Base-by-base conservation (phyloP, 37 sponge, comb jelly and placozoan genomes). In the Amphimedon queenslandica region DNA sequence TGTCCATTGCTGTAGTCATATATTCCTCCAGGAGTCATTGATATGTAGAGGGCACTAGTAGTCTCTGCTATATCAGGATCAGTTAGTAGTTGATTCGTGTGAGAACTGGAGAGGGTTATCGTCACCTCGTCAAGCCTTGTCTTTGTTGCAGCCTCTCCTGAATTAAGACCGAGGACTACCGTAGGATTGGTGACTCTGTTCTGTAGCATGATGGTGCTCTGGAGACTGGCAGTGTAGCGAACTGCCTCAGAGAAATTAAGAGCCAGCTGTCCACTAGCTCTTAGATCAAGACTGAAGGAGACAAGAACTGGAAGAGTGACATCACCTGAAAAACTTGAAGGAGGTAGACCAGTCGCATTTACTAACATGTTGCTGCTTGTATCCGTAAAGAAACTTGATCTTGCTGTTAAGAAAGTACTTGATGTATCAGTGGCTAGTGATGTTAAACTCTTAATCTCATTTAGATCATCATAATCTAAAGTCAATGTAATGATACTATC, bases 231-330 rank as follows among this genome's bases (percentile, higher is more conserved):
- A 6, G 21, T 57, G n/a, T 57, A 18, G 6, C 18, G 5, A 57
- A 78, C 63, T 42, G 74, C 57, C 33, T 81, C 81, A 3, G 74
- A 73, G 42, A 81, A 81, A 34, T 47, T 75, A 0, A 81, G 67
- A 2, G 4, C 24, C 21, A 81, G 30, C 1, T 18, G 51, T 29
- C 55, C 73, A 28, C 18, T 41, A 24, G 25, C 32, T 10, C 37
- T 81, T 10, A 73, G 42, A 40, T 73, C 39, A 20, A 43, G 27
- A 66, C 64, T 55, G 42, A 72, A 72, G 31, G 10, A 28, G 0
- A 24, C 39, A 6, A 81, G 58, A 4, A 20, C 57, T 25, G 81
- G 81, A 2, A 38, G 32, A 24, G 68, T 66, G 3, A 37, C 43
- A 51, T 81, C 81, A 37, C 32, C 27, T 8, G 0, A 24, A 41